These are phyloP conservation scores for Boulengeromyrus knoepffleri DNA, from an alignment of 2,113 vertebrate genomes.

Conservation along the genomic window DNA sequence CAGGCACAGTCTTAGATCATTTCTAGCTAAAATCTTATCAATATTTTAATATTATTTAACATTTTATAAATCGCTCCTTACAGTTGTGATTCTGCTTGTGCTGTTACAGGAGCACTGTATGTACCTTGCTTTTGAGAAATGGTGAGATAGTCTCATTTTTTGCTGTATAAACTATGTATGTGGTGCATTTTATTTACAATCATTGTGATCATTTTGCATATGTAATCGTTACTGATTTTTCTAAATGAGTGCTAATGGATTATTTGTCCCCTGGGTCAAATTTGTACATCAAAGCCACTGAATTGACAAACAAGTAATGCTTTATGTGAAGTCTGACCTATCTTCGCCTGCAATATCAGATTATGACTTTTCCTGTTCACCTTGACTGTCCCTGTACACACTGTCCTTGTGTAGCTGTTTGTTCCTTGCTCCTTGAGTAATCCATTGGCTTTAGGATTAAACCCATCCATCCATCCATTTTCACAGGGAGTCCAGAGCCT, in stretches of 20 bases:
- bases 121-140: not conserved
- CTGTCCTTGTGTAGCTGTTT: not conserved
- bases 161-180: not conserved
- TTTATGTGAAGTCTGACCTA: not conserved
- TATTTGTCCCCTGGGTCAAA: not conserved
- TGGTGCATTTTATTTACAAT: not conserved
- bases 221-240: not conserved
- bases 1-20: not conserved
- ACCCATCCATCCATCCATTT: not conserved
- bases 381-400: not conserved
- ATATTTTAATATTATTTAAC: not conserved
- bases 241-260: not conserved
- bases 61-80: not conserved
- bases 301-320: not conserved
- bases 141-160: not conserved
- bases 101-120: not conserved
- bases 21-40: not conserved
- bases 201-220: not conserved
- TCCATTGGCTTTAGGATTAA: not conserved
- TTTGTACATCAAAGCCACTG: not conserved
- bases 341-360: not conserved
- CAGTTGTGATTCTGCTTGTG: not conserved
- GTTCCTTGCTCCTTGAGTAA: not conserved
- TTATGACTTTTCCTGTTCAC: not conserved
- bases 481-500: not conserved